Conservation (phyloP, 1,140 invertebrate genomes). For the Reticulitermes speratus region DNA sequence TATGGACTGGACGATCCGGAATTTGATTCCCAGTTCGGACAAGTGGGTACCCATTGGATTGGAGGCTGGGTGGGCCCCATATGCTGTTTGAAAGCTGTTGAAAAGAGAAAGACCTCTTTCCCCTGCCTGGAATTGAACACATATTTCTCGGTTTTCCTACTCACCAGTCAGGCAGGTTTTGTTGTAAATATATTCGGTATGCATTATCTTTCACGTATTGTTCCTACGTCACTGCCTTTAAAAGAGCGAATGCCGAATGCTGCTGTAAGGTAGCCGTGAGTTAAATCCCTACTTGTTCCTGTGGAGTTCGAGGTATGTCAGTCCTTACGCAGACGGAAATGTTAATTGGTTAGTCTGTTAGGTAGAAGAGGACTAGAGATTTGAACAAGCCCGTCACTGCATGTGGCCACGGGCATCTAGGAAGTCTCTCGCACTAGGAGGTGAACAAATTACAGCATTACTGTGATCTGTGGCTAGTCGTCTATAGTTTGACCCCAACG, state of each 20-base stretch:
- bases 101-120: too few relatives aligned
- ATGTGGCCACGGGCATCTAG: background rate
- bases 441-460: constrained; percentile 7
- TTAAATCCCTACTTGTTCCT: background rate
- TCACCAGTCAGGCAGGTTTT: too few relatives aligned
- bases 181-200: too few relatives aligned
- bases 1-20: too few relatives aligned
- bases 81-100: too few relatives aligned
- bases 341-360: background rate
- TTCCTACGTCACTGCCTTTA: background rate
- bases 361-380: background rate
- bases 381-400: background rate
- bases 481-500: background rate
- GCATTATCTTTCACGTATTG: too few relatives aligned
- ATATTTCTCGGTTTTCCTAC: too few relatives aligned
- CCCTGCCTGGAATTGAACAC: too few relatives aligned
- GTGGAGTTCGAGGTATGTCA: background rate
- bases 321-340: background rate
- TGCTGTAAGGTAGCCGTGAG: background rate
- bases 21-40: too few relatives aligned
- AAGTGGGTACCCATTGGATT: too few relatives aligned
- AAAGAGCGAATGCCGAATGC: background rate
- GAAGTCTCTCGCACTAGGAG: background rate
- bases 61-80: too few relatives aligned
- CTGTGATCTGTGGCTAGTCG: background rate